Base-by-base conservation (phyloP, 2,888 invertebrate genomes). In the Tillus elongatus region DNA sequence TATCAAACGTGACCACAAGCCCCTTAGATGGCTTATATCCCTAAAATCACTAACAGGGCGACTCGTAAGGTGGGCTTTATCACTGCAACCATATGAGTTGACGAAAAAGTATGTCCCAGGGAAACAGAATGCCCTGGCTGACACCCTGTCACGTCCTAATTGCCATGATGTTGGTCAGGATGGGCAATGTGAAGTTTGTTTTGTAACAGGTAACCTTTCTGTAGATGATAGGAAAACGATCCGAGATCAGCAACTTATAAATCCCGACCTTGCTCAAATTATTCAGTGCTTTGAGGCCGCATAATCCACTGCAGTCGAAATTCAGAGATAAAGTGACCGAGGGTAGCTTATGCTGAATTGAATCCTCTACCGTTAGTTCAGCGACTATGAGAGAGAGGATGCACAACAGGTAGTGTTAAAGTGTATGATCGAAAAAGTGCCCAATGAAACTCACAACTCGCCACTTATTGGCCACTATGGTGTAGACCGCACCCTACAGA, bases 21-120 rank as follows among this genome's bases (percentile, higher is more conserved):
- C 33, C 9, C 12, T 34, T 15, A 60, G 63, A 64, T n/a, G n/a
- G n/a, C n/a, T n/a, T n/a, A n/a, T n/a, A n/a, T n/a, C n/a, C n/a
- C n/a, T n/a, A n/a, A n/a, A 65, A 40, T 52, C 64, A 4, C 60
- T 61, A 0, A 51, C 55, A n/a, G 65, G 65, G 8, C 40, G 68
- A 19, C 42, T 71, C 0, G 61, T 59, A 1, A 42, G 68, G 26
- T 71, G 68, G 69, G 60, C 62, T 1, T 30, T 69, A 4, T 40
- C 48, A 6, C 38, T 70, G 1, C 61, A 66, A 42, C 41, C 51
- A 2, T 67, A 54, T 40, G 52, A 65, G 15, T 40, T 67, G 3
- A 53, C 67, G 0, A 53, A 67, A 2, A 42, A 52, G 4, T 65
- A 68, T 37, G 50, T 56, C 2, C 61, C 59, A 1, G 67, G 67